Base-by-base conservation (phyloP, 2,797 vertebrate genomes). In the Sciurus vulgaris region DNA sequence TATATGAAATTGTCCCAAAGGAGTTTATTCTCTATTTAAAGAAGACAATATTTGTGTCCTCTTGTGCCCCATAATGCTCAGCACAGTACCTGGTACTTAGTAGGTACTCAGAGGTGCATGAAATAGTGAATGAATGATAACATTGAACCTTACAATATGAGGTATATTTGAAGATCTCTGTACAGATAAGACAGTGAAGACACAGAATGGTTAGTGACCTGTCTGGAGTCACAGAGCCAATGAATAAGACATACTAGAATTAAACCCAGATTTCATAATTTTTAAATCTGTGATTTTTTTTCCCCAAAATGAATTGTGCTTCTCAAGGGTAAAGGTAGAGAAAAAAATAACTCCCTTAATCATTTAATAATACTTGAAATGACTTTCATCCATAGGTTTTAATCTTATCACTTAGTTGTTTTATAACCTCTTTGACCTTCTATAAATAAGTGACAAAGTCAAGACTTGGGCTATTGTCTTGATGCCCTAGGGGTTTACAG, bases 321-420 rank as follows among this genome's bases (percentile, higher is more conserved):
- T 44, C 13, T 78, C 33, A 70, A 94, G 35, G 77, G 7, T 94
- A 89, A 86, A 44, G 20, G 81, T 84, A 67, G 12, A 28, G 47
- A 94, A 93, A 24, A 92, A 94, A 61, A 26, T 61, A 84, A 77
- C 24, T 77, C 4, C 7, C 41, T 56, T 83, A 1, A 49, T 82
- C 17, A 51, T 81, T 88, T 94, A 15, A 44, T 54, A 85, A 24
- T 95, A 56, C 44, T 89, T 95, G 54, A 86, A 95, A 61, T 91
- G 51, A 93, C 44, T 82, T 86, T 30, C 5, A 61, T 86, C 17
- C 0, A 0, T 83, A 86, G n/a, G 41, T 54, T 69, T 9, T 20
- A 84, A 0, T 91, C 59, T 96, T 85, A 47, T 24, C 18, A 38
- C 67, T 85, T 87, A 65, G 20, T 79, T 90, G 35, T 61, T 91